phyloP scores from a whole-genome alignment of 1,140 invertebrate genomes.

The Orchestia grillus region DNA sequence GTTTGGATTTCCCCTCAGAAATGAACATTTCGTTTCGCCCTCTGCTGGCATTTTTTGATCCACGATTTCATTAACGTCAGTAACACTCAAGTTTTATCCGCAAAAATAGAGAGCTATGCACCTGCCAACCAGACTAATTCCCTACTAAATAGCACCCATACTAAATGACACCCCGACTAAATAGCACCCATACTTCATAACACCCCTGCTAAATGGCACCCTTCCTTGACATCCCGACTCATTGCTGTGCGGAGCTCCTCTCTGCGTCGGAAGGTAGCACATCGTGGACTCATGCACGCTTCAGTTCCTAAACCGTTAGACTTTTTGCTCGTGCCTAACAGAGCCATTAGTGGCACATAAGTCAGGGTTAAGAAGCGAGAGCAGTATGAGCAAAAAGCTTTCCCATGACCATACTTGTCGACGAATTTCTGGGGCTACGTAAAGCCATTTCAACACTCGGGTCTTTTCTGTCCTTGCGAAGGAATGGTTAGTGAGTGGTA shows the following conservation, averaged over 20 bases:
- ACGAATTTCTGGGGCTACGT: neutral
- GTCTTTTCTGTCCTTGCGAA: neutral
- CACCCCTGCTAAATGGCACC: neutral
- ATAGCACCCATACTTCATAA: too few relatives aligned
- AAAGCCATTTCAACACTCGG: neutral
- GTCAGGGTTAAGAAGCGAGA: constrained; percentile 26
- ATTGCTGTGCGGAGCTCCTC: neutral
- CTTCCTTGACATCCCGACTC: neutral
- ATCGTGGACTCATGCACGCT: neutral
- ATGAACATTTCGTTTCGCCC: too few relatives aligned
- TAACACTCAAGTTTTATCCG: too few relatives aligned
- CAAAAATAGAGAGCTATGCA: neutral
- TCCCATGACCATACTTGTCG: constrained; percentile 40
- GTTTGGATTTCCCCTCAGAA: too few relatives aligned
- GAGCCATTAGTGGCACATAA: constrained; percentile 49
- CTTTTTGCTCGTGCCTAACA: neutral
- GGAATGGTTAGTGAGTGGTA: neutral
- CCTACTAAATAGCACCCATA: too few relatives aligned
- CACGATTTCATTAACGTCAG: too few relatives aligned
- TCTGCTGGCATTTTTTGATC: too few relatives aligned
- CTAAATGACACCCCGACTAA: too few relatives aligned
- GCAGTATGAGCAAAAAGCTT: neutral
- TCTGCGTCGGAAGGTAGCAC: neutral
- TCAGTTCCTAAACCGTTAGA: constrained; percentile 41
- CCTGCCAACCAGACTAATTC: neutral